Evolutionary conservation across 1,140 invertebrate genomes (phyloP).

Genomic region (Orussus abietinus): DNA sequence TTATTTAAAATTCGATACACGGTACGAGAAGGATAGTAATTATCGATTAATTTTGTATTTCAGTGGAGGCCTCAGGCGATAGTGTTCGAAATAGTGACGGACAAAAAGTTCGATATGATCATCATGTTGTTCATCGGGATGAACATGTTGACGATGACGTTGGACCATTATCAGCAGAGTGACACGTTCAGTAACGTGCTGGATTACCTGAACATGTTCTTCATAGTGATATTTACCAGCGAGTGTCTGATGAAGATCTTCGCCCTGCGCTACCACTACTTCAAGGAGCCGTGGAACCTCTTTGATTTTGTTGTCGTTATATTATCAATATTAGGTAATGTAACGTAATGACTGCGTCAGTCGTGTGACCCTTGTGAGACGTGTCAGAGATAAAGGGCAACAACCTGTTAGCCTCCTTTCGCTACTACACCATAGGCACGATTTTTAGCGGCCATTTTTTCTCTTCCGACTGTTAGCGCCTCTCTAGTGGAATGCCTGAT

Average conservation of each 20-base stretch:
- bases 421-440: background rate
- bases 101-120: constrained; percentile 99
- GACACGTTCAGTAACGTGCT: constrained; percentile 78
- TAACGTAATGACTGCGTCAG: constrained; percentile 50
- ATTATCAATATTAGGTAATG: constrained; percentile 92
- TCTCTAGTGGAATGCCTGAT: constrained; percentile 12
- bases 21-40: background rate
- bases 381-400: constrained; percentile 13
- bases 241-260: constrained; percentile 98
- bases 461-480: no score
- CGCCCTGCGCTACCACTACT: constrained; percentile 95
- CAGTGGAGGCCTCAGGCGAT: constrained; percentile 94
- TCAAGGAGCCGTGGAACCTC: constrained; percentile 98
- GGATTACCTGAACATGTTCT: constrained; percentile 92
- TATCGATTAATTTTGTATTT: constrained; percentile 36
- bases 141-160: constrained; percentile 98
- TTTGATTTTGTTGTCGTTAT: constrained; percentile 99
- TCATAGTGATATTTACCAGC: constrained; percentile 96
- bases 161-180: constrained; percentile 92
- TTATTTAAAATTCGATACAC: constrained; percentile 3
- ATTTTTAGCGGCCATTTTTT: constrained; percentile 14
- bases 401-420: constrained; percentile 38
- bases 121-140: constrained; percentile 99
- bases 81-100: constrained; percentile 94
- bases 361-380: constrained; percentile 51